Conservation (phyloP, 2,113 vertebrate species). For the Sebastes fasciatus region DNA sequence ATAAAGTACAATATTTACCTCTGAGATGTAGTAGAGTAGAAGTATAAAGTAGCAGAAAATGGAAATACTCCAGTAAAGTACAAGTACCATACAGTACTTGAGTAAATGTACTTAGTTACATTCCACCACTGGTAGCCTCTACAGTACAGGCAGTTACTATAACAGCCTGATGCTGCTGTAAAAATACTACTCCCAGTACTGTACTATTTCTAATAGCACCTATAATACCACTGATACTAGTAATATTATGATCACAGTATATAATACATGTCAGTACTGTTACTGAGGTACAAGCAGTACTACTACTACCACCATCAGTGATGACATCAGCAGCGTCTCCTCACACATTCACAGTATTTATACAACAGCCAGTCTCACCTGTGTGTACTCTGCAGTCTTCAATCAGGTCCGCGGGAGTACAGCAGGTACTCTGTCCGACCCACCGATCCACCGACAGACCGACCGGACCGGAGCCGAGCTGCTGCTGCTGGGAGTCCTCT, state of each 20-base stretch:
- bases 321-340: not conserved
- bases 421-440: not conserved
- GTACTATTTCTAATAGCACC: not conserved
- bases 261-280: not conserved
- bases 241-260: not conserved
- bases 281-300: not conserved
- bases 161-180: not conserved
- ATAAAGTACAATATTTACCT: too few species aligned
- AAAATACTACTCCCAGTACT: not conserved
- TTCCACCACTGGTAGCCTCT: not conserved
- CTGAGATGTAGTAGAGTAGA: too few species aligned
- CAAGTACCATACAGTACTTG: not conserved
- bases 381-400: not conserved
- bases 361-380: not conserved
- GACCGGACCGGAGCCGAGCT: not conserved
- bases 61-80: too few species aligned
- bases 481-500: not conserved
- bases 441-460: not conserved
- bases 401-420: conserved; percentile 14
- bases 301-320: not conserved
- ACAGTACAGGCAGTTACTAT: not conserved
- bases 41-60: too few species aligned
- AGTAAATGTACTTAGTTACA: not conserved
- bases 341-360: not conserved
- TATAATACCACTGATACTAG: not conserved